These are phyloP conservation scores for Enteromius fasciolatus DNA, from an alignment of 2,797 vertebrate species.

Conservation along the genomic window DNA sequence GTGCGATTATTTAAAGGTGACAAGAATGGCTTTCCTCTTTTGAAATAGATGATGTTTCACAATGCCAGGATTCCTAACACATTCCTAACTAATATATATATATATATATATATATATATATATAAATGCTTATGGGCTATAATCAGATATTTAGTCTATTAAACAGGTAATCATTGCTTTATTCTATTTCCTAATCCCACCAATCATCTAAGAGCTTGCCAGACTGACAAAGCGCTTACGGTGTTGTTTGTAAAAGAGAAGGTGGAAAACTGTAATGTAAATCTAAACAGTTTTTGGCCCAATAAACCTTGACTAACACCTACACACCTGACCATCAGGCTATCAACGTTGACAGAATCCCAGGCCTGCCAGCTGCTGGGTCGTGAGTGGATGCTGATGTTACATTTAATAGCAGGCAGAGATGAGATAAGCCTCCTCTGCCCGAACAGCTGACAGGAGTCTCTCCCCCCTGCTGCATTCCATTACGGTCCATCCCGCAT, in stretches of 20 bases:
- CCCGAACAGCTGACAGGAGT: constrained; percentile 4
- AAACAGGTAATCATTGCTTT: background rate
- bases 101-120: background rate
- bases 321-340: constrained; percentile 11
- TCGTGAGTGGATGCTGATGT: constrained; percentile 22
- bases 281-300: background rate
- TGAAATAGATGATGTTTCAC: background rate
- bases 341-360: constrained; percentile 3
- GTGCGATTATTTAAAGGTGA: background rate
- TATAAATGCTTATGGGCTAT: background rate
- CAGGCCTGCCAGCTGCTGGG: background rate
- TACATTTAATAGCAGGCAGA: constrained; percentile 19
- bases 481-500: background rate
- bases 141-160: background rate
- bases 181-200: background rate
- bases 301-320: background rate
- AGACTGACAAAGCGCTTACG: background rate
- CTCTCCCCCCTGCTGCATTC: constrained; percentile 18
- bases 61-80: background rate
- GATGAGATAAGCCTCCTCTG: constrained; percentile 28
- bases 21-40: background rate
- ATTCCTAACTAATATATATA: too few species aligned
- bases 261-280: background rate
- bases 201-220: background rate
- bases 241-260: background rate